A percentile compares a stretch with the other conserved stretches of the same genome.
phyloP scores from a whole-genome alignment of 92 coral and sea anemone species.

The Parazoanthus darwini region DNA sequence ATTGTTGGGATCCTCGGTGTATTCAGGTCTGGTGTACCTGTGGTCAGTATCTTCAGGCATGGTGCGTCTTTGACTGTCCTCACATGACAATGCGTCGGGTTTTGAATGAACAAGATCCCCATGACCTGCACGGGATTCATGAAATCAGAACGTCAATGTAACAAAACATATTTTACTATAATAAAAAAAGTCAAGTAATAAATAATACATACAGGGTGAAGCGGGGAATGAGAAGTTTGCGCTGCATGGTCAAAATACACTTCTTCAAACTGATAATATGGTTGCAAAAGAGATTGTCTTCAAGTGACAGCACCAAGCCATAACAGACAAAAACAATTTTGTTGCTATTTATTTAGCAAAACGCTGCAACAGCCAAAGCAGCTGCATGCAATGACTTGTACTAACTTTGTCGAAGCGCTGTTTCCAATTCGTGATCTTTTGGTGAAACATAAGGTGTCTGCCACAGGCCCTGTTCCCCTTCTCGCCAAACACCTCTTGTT shows the following conservation, averaged over 20 bases:
- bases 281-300: too few species aligned
- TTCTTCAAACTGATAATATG: too few species aligned
- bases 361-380: neutral
- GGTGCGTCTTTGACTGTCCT: neutral
- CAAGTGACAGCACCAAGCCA: too few species aligned
- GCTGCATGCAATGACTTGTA: neutral
- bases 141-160: neutral
- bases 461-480: neutral
- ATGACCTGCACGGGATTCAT: slow-evolving; percentile 3
- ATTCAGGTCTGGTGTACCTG: neutral
- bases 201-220: neutral
- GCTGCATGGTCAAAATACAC: neutral
- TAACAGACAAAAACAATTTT: too few species aligned
- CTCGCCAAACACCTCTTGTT: neutral
- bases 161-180: too few species aligned
- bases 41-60: neutral
- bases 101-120: neutral
- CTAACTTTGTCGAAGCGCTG: slow-evolving; percentile 2
- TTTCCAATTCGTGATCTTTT: neutral
- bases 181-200: neutral
- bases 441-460: neutral
- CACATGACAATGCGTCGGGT: neutral
- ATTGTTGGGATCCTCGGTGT: neutral
- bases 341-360: too few species aligned
- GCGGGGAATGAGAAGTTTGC: neutral